Conservation (phyloP, 2,888 invertebrate species). For the Eristalis intricaria region DNA sequence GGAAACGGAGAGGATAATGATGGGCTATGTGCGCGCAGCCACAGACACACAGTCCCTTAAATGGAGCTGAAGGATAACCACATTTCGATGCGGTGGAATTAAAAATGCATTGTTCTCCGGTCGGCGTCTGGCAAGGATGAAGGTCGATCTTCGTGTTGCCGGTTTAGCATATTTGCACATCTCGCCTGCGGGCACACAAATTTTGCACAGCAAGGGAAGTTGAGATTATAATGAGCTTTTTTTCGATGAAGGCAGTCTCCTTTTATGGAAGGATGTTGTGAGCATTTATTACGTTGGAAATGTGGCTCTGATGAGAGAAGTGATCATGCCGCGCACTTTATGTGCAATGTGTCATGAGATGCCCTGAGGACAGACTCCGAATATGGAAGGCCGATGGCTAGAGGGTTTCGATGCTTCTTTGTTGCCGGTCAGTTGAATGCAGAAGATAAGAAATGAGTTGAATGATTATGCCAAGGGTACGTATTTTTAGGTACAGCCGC, state of each 20-base stretch:
- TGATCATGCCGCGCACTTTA: background rate
- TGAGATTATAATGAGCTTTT: background rate
- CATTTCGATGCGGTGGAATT: constrained; percentile 40
- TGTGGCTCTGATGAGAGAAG: background rate
- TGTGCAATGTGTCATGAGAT: background rate
- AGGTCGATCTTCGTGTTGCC: background rate
- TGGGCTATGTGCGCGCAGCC: constrained; percentile 11
- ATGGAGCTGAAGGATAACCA: constrained; percentile 59
- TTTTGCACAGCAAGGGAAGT: background rate
- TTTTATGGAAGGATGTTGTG: background rate
- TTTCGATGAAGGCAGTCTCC: background rate
- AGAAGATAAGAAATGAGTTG: too few relatives aligned
- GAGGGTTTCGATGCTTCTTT: background rate
- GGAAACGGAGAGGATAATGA: constrained; percentile 33
- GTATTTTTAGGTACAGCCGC: too few relatives aligned
- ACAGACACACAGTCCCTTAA: constrained; percentile 56
- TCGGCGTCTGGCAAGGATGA: background rate
- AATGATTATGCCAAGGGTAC: too few relatives aligned
- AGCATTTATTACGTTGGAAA: background rate
- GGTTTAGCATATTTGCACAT: constrained; percentile 14
- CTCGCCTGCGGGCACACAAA: constrained; percentile 9
- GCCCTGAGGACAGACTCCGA: background rate
- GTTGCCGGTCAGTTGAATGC: too few relatives aligned
- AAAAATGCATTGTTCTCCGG: constrained; percentile 26
- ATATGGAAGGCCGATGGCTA: background rate